Base-by-base conservation (phyloP, 2,797 vertebrate genomes). In the Lagodon rhomboides region DNA sequence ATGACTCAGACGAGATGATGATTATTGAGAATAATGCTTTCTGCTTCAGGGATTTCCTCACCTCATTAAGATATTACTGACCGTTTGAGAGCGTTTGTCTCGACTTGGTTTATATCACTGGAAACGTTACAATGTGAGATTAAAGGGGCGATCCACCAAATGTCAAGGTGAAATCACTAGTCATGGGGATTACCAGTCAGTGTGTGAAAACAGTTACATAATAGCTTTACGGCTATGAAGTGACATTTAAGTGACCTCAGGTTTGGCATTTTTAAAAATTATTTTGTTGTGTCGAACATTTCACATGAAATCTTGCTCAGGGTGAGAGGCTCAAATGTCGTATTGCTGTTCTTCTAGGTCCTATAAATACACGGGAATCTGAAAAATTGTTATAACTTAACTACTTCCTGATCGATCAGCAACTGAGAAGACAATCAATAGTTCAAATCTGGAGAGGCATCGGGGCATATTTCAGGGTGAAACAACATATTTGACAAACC, bases 1-100 rank as follows among this genome's bases (percentile, higher is more conserved):
- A 38, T 89, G 68, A 83, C 58, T 79, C 71, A 51, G 10, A 15
- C 30, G 15, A 44, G 60, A 7, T 69, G 25, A 80, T 46, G 49
- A 55, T 86, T 79, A 78, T 53, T 67, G 12, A 43, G 11, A 34
- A 58, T 72, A 51, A 71, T 53, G 23, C 18, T 2, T 44, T 75
- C 80, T 73, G 27, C 66, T 70, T 23, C 20, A 41, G 65, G 67
- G 74, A 73, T 75, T 64, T 68, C 51, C 7, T 60, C n/a, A 0
- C 9, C 6, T 60, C 9, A 44, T 64, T 63, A 46, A 68, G 47
- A 23, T 59, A 55, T 73, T 50, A 65, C 5, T 41, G 27, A 25
- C 50, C 44, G 12, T 58, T 53, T 55, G 18, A 18, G 38, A 17
- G 43, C 34, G 18, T 61, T 77, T 66, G 15, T 25, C n/a, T 43